Evolutionary conservation across 2,888 invertebrate species (phyloP).

Genomic region (Trichopria drosophilae): DNA sequence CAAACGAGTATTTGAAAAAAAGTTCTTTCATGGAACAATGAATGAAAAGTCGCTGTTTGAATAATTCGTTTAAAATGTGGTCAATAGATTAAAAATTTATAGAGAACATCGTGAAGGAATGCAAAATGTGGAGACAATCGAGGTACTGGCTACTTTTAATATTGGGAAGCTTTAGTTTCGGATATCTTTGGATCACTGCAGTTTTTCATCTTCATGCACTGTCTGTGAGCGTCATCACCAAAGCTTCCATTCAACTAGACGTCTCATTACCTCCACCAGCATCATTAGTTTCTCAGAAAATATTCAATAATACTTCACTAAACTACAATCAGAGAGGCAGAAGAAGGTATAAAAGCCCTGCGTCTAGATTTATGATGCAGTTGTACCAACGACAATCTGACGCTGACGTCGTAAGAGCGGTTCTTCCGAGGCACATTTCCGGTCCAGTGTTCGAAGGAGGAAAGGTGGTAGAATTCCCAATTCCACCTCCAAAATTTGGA

Average conservation of each 20-base stretch:
- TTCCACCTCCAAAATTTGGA: conserved; percentile 42
- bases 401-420: conserved; percentile 48
- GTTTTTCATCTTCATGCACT: conserved; percentile 38
- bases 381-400: conserved; percentile 50
- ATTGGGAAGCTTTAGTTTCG: conserved; percentile 37
- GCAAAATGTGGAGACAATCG: conserved; percentile 4
- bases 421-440: conserved; percentile 47
- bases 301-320: conserved; percentile 35
- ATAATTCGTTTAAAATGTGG: conserved; percentile 11
- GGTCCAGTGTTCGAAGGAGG: conserved; percentile 41
- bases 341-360: conserved; percentile 39
- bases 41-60: too few relatives aligned
- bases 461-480: conserved; percentile 45
- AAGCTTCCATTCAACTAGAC: conserved; percentile 50
- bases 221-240: conserved; percentile 43
- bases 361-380: conserved; percentile 51
- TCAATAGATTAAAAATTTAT: conserved; percentile 1
- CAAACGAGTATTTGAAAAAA: conserved; percentile 12
- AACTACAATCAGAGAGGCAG: conserved; percentile 26
- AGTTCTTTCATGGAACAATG: too few relatives aligned
- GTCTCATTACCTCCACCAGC: conserved; percentile 46
- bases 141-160: conserved; percentile 40
- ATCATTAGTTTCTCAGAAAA: conserved; percentile 32
- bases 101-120: conserved; percentile 9
- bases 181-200: conserved; percentile 47